A percentile compares a stretch with the other conserved stretches of the same genome.
Conservation (phyloP, 2,888 invertebrate species). For the Thereva nobilitata region DNA sequence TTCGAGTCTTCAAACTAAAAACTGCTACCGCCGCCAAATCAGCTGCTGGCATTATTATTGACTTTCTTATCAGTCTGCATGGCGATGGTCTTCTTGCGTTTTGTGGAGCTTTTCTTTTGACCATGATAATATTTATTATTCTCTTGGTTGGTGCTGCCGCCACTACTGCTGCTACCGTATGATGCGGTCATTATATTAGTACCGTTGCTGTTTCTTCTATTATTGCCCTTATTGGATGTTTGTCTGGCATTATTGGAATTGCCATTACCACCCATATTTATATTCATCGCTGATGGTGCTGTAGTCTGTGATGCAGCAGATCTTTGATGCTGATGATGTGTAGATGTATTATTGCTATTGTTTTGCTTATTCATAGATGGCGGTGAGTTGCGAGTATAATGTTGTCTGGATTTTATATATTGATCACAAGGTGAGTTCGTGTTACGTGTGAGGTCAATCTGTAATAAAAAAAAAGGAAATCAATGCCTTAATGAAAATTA, state of each 20-base stretch:
- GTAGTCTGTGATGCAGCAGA: conserved; percentile 43
- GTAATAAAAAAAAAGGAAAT: conserved; percentile 15
- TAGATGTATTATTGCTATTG: conserved; percentile 2
- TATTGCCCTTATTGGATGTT: conserved; percentile 18
- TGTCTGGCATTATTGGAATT: conserved; percentile 1
- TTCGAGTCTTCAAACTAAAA: conserved; percentile 19
- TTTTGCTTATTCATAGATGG: conserved; percentile 36
- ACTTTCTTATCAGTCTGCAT: conserved; percentile 42
- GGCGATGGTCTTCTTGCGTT: conserved; percentile 41
- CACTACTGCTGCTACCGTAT: conserved; percentile 45
- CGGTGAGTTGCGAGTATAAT: conserved; percentile 39
- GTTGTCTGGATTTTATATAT: conserved; percentile 34
- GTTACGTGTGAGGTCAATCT: conserved; percentile 42
- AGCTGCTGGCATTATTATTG: conserved; percentile 33
- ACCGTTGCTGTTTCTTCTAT: conserved; percentile 36
- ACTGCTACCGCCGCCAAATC: conserved; percentile 22
- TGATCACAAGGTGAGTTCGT: conserved; percentile 42
- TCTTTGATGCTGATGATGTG: conserved; percentile 35
- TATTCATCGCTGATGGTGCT: conserved; percentile 38
- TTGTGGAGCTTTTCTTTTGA: conserved; percentile 43
- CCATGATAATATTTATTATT: conserved; percentile 37
- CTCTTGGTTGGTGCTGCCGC: conserved; percentile 45
- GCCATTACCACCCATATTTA: conserved; percentile 18
- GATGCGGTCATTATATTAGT: conserved; percentile 49
- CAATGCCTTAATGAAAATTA: background rate